Evolutionary conservation across 1,140 invertebrate genomes (phyloP), one percentile per base, ranked within the genome.

Genomic region (Drosophila malerkotliana): DNA sequence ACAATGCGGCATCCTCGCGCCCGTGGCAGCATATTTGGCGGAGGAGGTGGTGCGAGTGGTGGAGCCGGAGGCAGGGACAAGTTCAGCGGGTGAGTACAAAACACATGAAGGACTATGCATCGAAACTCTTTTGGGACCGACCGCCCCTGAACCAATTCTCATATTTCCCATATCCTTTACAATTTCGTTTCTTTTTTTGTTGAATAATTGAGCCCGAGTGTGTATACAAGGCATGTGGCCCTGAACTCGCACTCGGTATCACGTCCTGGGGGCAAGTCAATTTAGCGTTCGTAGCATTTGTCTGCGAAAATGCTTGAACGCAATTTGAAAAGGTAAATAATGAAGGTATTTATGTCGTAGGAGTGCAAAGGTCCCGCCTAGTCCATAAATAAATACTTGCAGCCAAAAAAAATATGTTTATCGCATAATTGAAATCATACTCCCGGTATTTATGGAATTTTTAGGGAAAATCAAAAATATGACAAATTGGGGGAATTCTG

Each of bases 1-100:
- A 92, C 92, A 34, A 90, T 94, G 66, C 91, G 92, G 79, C 81
- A 81, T 34, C 67, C 67, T 9, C 68, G 67, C 21, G 52, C 47
- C 1, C 45, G 53, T 12, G 57, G 63, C 30, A 55, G 53, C 26
- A 32, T 63, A 7, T 21, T 47, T 39, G 77, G 48, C 15, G 77
- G 72, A 2, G 63, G 63, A 15, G 62, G 62, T n/a, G 55, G 55
- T 21, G 44, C 7, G 9, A 10, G 15, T 47, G 44, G 44, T 3
- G 44, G 44, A 24, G 63, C 73, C 21, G 39, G 63, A 45, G 67
- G 58, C 4, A 28, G 59, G 37, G 82, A 90, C 55, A 90, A 90
- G 68, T 64, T 90, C 24, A 55, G 82, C 24, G 72, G 79, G 88
- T 90, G 71, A 90, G 88, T 88, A 21, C 28, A 39, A 51, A 26